Evolutionary conservation across 2,113 vertebrate species (phyloP).

Genomic region (Chiloscyllium plagiosum): DNA sequence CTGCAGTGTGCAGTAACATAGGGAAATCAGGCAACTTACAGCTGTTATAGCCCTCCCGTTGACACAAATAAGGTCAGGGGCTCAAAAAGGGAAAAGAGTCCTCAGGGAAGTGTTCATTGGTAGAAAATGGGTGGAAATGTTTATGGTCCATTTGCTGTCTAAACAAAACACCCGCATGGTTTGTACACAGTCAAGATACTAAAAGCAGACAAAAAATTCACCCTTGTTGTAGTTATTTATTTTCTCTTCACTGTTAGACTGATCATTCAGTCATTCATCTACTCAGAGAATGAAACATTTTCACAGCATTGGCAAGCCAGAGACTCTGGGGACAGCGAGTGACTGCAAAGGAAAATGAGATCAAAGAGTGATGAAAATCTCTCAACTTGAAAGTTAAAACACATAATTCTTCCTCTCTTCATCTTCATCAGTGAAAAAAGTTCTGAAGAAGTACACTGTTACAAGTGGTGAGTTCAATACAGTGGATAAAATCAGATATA

Average conservation of each 20-base stretch:
- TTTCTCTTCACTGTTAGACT: not conserved
- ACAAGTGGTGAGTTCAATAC: not conserved
- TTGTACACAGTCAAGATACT: not conserved
- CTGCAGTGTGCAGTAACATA: not conserved
- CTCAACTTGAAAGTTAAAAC: not conserved
- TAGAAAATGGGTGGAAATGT: not conserved
- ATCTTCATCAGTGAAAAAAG: not conserved
- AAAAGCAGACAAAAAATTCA: not conserved
- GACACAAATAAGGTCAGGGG: not conserved
- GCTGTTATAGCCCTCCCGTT: not conserved
- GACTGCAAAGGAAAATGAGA: not conserved
- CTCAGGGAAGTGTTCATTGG: not conserved
- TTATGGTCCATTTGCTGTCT: not conserved
- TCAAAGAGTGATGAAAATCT: constrained; percentile 24
- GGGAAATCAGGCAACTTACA: not conserved
- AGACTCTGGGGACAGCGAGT: not conserved
- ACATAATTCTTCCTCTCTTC: not conserved
- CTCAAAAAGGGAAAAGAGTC: not conserved
- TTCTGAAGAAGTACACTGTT: not conserved
- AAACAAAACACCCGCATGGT: not conserved
- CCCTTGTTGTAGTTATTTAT: not conserved
- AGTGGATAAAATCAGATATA: not conserved
- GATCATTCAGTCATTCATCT: not conserved
- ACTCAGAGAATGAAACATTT: not conserved
- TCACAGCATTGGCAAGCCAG: not conserved